Percentiles rank a stretch among this genome's conserved stretches.
phyloP scores from a whole-genome alignment of 2,113 vertebrate species.

The Eleginops maclovinus region DNA sequence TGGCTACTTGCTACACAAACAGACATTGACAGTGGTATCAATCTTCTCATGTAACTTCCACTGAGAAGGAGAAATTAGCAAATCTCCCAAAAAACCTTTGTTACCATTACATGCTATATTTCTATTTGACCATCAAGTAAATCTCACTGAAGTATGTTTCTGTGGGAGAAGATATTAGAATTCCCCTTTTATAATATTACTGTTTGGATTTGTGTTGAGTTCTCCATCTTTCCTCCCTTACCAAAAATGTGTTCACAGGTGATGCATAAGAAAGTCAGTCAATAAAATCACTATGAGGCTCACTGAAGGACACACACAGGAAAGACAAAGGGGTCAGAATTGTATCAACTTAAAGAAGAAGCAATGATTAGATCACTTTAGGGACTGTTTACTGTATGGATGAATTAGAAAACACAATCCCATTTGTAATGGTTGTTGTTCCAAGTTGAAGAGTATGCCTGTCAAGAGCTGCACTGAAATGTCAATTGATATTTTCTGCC shows the following conservation, averaged over 20 bases:
- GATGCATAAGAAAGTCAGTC: too few species aligned
- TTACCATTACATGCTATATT: neutral
- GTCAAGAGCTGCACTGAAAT: neutral
- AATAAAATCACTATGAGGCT: neutral
- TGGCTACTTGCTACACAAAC: neutral
- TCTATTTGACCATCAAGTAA: neutral
- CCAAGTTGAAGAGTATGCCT: neutral
- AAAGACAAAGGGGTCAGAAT: neutral
- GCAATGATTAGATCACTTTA: neutral
- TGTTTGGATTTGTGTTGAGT: neutral
- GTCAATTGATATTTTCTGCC: too few species aligned
- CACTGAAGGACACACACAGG: neutral
- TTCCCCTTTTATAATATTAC: neutral
- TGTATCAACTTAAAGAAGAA: neutral
- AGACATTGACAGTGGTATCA: neutral
- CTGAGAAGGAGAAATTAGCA: neutral
- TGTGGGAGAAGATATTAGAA: neutral
- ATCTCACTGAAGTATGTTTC: neutral
- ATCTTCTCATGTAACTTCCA: neutral
- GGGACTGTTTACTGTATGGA: neutral
- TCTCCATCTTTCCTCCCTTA: neutral
- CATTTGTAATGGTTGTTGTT: neutral
- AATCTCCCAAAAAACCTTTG: neutral
- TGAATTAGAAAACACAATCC: neutral
- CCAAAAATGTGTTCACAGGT: too few species aligned